Evolutionary conservation across 2,113 vertebrate genomes (phyloP).

Genomic region (Strix uralensis): DNA sequence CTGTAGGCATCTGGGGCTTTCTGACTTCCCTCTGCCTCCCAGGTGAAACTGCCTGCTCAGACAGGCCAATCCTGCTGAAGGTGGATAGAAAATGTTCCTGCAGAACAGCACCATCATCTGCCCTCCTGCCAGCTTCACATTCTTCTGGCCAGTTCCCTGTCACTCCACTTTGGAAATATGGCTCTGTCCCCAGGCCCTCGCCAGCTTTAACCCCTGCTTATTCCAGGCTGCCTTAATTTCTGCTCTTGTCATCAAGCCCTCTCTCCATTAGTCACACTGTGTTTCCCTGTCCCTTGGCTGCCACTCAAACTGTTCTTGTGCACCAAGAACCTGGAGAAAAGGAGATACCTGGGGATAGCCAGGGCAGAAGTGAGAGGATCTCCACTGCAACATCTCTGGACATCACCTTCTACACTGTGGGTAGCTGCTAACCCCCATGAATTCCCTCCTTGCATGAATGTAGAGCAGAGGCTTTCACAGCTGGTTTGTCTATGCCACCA

Average conservation of each 20-base stretch:
- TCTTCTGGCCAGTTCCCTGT: neutral
- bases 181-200: neutral
- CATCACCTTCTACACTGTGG: neutral
- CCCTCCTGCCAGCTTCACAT: neutral
- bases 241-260: neutral
- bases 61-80: neutral
- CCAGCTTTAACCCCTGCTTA: neutral
- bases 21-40: neutral
- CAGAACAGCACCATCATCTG: neutral
- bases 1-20: neutral
- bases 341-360: rapidly evolving
- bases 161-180: neutral
- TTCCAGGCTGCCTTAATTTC: neutral
- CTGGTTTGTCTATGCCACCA: neutral
- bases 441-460: neutral
- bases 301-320: neutral
- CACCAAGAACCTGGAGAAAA: neutral
- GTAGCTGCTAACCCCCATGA: neutral
- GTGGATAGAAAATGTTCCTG: neutral
- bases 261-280: neutral
- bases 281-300: neutral
- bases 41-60: neutral
- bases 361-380: neutral
- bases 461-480: neutral
- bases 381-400: neutral